A percentile compares a stretch with the other conserved stretches of the same genome.
These are phyloP conservation scores for Drosophila stalkeri DNA, from an alignment of 2,888 invertebrate genomes.

Conservation along the genomic window DNA sequence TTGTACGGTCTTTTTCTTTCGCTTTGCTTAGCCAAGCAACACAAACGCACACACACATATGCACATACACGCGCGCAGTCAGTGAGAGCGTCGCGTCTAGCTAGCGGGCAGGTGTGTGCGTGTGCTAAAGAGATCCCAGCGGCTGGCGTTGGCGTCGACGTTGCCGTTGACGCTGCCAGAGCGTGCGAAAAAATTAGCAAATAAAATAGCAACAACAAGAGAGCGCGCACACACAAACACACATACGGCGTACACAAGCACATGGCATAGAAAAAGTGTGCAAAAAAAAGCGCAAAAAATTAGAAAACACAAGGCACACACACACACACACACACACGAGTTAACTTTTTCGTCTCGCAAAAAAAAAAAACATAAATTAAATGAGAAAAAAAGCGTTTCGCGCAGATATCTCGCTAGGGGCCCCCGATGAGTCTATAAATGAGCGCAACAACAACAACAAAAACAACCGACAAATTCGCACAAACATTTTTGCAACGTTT, in stretches of 20 bases:
- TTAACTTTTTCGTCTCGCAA: slow-evolving; percentile 63
- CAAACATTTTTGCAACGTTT: slow-evolving; percentile 43
- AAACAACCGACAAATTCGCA: slow-evolving; percentile 54
- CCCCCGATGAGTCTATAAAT: slow-evolving; percentile 56
- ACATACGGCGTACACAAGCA: slow-evolving; percentile 24
- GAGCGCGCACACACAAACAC: slow-evolving; percentile 23
- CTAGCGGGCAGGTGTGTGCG: slow-evolving; percentile 12
- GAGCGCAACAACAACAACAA: slow-evolving; percentile 53
- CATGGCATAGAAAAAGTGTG: slow-evolving; percentile 67
- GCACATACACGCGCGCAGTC: slow-evolving; percentile 10
- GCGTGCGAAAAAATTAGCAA: slow-evolving; percentile 69
- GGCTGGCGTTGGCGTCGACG: slow-evolving; percentile 13
- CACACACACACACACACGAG: slow-evolving; percentile 49
- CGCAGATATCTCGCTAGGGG: slow-evolving; percentile 61
- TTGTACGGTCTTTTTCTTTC: slow-evolving; percentile 14
- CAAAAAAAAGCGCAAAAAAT: slow-evolving; percentile 61
- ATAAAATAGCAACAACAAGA: slow-evolving; percentile 56
- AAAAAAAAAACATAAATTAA: slow-evolving; percentile 66
- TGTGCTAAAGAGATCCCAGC: slow-evolving; percentile 66
- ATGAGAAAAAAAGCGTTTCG: slow-evolving; percentile 60
- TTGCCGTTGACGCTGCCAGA: slow-evolving; percentile 40
- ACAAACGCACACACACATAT: slow-evolving; percentile 5
- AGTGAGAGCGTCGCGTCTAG: slow-evolving; percentile 6
- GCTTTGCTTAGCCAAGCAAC: slow-evolving; percentile 22
- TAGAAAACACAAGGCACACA: slow-evolving; percentile 64